These are phyloP conservation scores for Drosophila testacea DNA, from an alignment of 2,888 invertebrate genomes.

Conservation along the genomic window DNA sequence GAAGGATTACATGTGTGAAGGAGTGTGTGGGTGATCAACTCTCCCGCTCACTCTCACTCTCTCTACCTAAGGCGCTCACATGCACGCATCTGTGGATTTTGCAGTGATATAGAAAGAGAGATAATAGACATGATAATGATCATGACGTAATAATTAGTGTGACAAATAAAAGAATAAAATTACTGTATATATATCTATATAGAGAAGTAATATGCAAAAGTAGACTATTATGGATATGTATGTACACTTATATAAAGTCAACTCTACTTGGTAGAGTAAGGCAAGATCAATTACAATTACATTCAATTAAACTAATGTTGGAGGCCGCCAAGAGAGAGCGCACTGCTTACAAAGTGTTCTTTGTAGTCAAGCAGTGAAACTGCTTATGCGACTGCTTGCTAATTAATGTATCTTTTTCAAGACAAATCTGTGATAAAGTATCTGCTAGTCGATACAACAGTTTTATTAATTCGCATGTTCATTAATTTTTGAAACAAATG, in stretches of 20 bases:
- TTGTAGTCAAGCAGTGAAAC: neutral
- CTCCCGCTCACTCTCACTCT: neutral
- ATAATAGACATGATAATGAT: slow-evolving; percentile 4
- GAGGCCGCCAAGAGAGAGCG: neutral
- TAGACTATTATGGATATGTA: no score
- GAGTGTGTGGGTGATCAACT: neutral
- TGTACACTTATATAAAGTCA: no score
- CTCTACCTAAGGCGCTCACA: neutral
- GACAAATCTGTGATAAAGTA: neutral
- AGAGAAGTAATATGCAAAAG: no score
- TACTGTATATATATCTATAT: neutral
- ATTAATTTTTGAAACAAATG: neutral
- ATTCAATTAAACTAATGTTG: neutral
- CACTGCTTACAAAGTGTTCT: neutral
- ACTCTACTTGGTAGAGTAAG: no score
- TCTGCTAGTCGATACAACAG: neutral
- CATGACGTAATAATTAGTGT: neutral
- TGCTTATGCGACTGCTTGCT: neutral
- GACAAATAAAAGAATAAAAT: neutral
- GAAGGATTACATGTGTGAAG: neutral
- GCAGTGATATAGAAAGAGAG: neutral
- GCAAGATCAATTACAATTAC: no score
- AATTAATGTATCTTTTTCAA: neutral
- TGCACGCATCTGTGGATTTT: neutral
- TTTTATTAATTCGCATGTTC: neutral